Base-by-base conservation (phyloP, 2,888 invertebrate genomes). In the Sinhomidia bicolor region DNA sequence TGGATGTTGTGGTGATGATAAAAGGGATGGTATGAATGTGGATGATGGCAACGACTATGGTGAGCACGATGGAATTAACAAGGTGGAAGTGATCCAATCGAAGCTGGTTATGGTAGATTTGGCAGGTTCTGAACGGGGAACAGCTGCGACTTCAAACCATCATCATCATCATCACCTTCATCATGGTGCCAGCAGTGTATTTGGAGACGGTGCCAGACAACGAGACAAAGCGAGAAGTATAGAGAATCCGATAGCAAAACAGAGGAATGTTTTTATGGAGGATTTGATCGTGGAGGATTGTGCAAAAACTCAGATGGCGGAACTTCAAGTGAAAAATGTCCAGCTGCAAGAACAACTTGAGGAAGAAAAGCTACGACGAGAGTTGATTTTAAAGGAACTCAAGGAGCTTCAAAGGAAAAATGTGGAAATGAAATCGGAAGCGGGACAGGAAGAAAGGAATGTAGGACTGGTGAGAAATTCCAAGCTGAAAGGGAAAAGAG, bases 91-190 rank as follows among this genome's bases (percentile, higher is more conserved):
- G 71, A 83, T 83, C 57, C 54, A 74, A 20, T 89, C 89, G 9
- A 85, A 81, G 74, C 80, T 92, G 2, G 91, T 91, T 20, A 97
- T 99, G 96, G 98, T 99, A 74, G 98, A 99, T 94, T 94, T 99
- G 92, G 98, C 98, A 0, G 99, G 99, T 1, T 98, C 98, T 82
- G 98, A 99, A 93, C 94, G 98, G 60, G 98, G 97, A 0, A 96
- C 97, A 0, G 97, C 96, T 20, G 98, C 98, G 0, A 97, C 96
- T 60, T 41, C 20, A 20, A 20, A n/a, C n/a, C n/a, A n/a, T n/a
- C n/a, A n/a, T n/a, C n/a, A n/a, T n/a, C n/a, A n/a, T n/a, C n/a
- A 9, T 57, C 20, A n/a, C n/a, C n/a, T 23, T 57, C 57, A 20
- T 20, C 20, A 23, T 7, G 57, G 57, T 23, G 10, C 47, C 2